A percentile compares a stretch with the other conserved stretches of the same genome.
These are phyloP conservation scores for Spongilla lacustris DNA, from an alignment of 37 sponge, comb jelly and placozoan genomes.

Conservation along the genomic window DNA sequence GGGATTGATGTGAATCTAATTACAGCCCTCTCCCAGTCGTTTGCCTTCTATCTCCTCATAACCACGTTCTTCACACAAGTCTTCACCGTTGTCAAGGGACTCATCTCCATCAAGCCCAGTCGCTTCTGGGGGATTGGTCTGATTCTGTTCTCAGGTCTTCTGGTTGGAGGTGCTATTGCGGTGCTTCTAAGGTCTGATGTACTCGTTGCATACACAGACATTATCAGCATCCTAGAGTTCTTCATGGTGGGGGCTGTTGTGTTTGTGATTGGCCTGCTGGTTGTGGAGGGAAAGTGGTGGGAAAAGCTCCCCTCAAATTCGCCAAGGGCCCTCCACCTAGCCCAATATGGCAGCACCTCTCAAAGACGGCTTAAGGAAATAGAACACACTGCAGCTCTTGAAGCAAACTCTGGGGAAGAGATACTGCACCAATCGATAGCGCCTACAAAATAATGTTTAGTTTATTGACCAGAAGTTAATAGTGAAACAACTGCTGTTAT, in stretches of 20 bases:
- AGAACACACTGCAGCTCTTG: background rate
- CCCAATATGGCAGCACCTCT: background rate
- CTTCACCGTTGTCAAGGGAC: slow-evolving; percentile 22
- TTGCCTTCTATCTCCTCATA: slow-evolving; percentile 55
- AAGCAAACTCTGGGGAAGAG: background rate
- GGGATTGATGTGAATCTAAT: slow-evolving; percentile 46
- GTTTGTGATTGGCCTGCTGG: slow-evolving; percentile 33
- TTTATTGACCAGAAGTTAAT: no score
- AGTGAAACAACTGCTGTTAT: no score
- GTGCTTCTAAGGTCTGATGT: background rate
- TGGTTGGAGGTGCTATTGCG: background rate
- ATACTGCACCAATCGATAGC: background rate
- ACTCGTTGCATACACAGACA: background rate
- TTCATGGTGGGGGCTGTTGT: slow-evolving; percentile 9
- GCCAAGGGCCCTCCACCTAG: background rate
- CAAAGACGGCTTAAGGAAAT: background rate
- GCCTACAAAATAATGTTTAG: background rate
- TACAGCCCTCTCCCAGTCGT: slow-evolving; percentile 24
- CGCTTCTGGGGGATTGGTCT: slow-evolving; percentile 47
- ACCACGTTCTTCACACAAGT: slow-evolving; percentile 37
- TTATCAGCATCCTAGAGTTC: background rate
- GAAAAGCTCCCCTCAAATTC: background rate
- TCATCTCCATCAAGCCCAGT: slow-evolving; percentile 37
- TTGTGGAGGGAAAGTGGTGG: slow-evolving; percentile 34
- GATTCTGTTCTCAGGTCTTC: slow-evolving; percentile 12